These are phyloP conservation scores for Eumacrocentrus americanus DNA, from an alignment of 2,888 invertebrate genomes.

Conservation along the genomic window DNA sequence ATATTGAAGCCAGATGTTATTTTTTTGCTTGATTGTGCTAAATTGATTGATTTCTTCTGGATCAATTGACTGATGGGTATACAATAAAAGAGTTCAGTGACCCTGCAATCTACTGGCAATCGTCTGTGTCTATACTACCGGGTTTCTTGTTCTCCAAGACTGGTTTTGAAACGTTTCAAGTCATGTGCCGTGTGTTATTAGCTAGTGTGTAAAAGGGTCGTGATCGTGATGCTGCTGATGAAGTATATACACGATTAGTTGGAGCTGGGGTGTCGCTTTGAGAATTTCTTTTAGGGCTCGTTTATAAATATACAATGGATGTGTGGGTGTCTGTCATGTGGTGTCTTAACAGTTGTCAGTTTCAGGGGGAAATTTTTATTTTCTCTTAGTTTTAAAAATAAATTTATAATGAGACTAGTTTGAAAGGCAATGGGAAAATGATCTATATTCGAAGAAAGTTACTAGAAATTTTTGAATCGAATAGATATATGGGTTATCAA, in stretches of 20 bases:
- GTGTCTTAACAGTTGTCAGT: too few species aligned
- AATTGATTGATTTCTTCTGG: background rate
- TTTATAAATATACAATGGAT: background rate
- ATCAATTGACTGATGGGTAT: background rate
- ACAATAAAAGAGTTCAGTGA: conserved; percentile 39
- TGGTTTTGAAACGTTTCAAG: conserved; percentile 42
- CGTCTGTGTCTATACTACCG: conserved; percentile 41
- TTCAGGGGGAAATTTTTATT: background rate
- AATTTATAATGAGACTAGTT: too few species aligned
- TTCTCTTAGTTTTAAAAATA: background rate
- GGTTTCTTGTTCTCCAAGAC: conserved; percentile 46
- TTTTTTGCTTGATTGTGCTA: background rate
- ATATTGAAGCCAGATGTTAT: background rate
- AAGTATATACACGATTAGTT: background rate
- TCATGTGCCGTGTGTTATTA: conserved; percentile 2
- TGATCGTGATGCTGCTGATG: background rate
- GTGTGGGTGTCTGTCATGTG: background rate
- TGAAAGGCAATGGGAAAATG: too few species aligned
- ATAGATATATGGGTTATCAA: too few species aligned
- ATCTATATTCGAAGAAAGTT: too few species aligned
- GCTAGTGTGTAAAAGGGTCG: conserved; percentile 22
- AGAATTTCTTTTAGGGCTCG: background rate
- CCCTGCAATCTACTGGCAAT: conserved; percentile 31
- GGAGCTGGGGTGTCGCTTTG: background rate
- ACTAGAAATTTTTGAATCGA: too few species aligned